A percentile compares a stretch with the other conserved stretches of the same genome.
Evolutionary conservation across 2,888 invertebrate genomes (phyloP).

Genomic region (Dolichopus griseipennis): DNA sequence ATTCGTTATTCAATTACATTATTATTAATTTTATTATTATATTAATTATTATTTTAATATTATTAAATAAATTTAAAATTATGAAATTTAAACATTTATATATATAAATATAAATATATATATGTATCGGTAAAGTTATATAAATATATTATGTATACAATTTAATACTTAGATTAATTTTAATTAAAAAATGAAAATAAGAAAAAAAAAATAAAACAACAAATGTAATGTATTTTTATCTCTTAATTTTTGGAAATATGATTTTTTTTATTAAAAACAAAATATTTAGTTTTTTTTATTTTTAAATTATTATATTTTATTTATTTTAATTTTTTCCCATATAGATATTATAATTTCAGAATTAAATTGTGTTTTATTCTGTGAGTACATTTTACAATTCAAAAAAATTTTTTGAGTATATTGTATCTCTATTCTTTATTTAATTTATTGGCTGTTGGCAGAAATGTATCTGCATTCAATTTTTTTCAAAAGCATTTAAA

Average conservation of each 20-base stretch:
- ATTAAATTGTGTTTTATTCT: too few species aligned
- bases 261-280: slow-evolving; percentile 6
- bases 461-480: too few species aligned
- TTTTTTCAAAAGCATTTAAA: too few species aligned
- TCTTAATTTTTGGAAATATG: slow-evolving; percentile 6
- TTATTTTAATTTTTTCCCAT: too few species aligned
- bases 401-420: too few species aligned
- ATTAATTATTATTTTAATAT: slow-evolving; percentile 2
- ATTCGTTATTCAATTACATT: slow-evolving; percentile 10
- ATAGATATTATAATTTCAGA: too few species aligned
- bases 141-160: background rate
- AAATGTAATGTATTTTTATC: slow-evolving; percentile 1
- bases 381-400: too few species aligned
- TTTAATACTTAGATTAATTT: background rate
- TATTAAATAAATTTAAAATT: background rate
- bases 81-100: background rate
- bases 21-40: background rate
- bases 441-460: too few species aligned
- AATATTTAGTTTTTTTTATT: background rate
- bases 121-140: background rate
- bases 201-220: background rate
- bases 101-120: too few species aligned
- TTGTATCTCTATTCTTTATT: too few species aligned
- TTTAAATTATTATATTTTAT: background rate
- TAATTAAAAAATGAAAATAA: background rate